Percentiles rank a stretch among this genome's conserved stretches.
Conservation (phyloP, 1,140 invertebrate species). For the Achroia grisella region DNA sequence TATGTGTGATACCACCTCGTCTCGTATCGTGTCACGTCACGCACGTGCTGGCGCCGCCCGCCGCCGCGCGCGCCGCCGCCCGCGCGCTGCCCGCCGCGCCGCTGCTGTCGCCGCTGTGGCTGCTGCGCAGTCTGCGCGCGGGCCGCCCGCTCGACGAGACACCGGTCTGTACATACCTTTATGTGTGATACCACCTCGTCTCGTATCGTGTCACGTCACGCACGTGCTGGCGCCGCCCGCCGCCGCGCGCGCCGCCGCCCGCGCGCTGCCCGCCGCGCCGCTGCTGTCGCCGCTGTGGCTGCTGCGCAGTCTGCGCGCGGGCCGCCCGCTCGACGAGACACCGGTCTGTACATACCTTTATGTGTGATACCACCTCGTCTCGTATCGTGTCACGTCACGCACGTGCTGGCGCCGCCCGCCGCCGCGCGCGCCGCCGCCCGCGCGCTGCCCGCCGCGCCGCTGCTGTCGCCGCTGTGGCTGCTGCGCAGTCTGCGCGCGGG, state of each 20-base stretch:
- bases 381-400: too few relatives aligned
- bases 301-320: constrained; percentile 79
- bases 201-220: too few relatives aligned
- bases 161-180: constrained; percentile 32
- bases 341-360: constrained; percentile 37
- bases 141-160: constrained; percentile 43
- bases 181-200: too few relatives aligned
- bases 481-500: constrained; percentile 80
- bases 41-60: constrained; percentile 74
- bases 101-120: constrained; percentile 81
- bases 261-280: constrained; percentile 78
- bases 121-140: constrained; percentile 81
- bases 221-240: constrained; percentile 74
- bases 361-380: too few relatives aligned
- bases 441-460: constrained; percentile 78
- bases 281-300: constrained; percentile 83
- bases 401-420: constrained; percentile 68
- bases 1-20: too few relatives aligned
- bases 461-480: constrained; percentile 82
- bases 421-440: constrained; percentile 46
- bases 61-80: constrained; percentile 24
- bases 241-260: constrained; percentile 36
- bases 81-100: constrained; percentile 79
- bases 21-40: too few relatives aligned
- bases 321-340: constrained; percentile 35